Conservation (phyloP, 2,113 vertebrate genomes). For the Poicephalus gulielmi region DNA sequence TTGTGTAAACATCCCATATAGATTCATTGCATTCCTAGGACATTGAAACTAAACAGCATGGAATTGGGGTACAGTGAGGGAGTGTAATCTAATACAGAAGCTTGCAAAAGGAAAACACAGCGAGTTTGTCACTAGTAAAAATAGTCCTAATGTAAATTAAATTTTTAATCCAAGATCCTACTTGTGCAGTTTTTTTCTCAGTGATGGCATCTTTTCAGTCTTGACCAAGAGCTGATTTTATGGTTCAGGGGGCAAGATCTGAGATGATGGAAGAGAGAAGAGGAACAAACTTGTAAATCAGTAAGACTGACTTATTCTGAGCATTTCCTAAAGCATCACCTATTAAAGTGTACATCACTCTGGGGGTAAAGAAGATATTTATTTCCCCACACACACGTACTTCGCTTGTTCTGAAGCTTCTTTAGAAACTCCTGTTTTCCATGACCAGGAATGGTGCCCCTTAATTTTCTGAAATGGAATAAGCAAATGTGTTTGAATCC, state of each 20-base stretch:
- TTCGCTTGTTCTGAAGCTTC: not conserved
- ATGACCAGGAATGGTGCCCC: not conserved
- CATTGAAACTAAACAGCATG: not conserved
- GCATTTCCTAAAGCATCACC: not conserved
- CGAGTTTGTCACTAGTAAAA: not conserved
- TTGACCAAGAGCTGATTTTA: not conserved
- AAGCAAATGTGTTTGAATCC: not conserved
- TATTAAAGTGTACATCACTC: not conserved
- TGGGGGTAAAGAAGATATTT: not conserved
- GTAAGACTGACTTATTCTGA: not conserved
- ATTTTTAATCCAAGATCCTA: not conserved
- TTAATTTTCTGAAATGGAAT: not conserved
- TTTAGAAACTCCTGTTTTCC: not conserved
- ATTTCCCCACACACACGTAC: rapidly evolving
- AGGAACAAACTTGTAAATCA: not conserved
- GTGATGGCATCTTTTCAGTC: not conserved
- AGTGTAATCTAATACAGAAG: not conserved
- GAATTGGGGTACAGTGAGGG: not conserved
- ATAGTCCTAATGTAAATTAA: not conserved
- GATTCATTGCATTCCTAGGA: not conserved
- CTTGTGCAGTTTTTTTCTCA: not conserved
- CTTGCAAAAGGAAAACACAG: not conserved
- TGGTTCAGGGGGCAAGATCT: not conserved
- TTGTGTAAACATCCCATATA: not conserved
- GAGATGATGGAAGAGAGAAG: not conserved